Evolutionary conservation across 2,888 invertebrate genomes (phyloP).

Genomic region (Polydrusus pterygomalis): DNA sequence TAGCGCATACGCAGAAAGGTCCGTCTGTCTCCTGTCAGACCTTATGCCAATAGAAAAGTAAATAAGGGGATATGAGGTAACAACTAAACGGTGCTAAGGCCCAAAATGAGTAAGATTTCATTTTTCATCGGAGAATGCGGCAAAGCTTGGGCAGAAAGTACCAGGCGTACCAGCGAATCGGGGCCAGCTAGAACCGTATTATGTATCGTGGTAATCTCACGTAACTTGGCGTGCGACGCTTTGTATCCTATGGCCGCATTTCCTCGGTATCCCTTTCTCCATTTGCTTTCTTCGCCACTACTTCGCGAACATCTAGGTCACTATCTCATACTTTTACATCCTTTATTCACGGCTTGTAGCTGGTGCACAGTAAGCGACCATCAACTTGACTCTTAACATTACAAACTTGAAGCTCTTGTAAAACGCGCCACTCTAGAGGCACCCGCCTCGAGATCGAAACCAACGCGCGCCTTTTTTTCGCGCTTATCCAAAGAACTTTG

Average conservation of each 20-base stretch:
- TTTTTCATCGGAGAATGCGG: slow-evolving; percentile 70
- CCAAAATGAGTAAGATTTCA: slow-evolving; percentile 63
- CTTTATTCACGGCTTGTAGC: slow-evolving; percentile 60
- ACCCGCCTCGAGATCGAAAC: slow-evolving; percentile 16
- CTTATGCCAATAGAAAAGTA: slow-evolving; percentile 10
- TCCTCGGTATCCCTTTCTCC: slow-evolving; percentile 72
- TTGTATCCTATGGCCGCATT: slow-evolving; percentile 70
- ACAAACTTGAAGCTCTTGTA: slow-evolving; percentile 48
- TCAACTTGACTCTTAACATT: slow-evolving; percentile 55
- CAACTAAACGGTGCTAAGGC: slow-evolving; percentile 26
- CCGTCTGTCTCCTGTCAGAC: no score
- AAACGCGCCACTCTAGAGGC: slow-evolving; percentile 20
- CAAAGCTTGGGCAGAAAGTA: slow-evolving; percentile 52
- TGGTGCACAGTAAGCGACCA: slow-evolving; percentile 54
- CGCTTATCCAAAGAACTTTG: slow-evolving; percentile 34
- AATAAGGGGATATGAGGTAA: slow-evolving; percentile 24
- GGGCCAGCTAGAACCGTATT: slow-evolving; percentile 66
- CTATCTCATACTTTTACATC: slow-evolving; percentile 73
- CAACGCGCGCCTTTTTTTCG: no score
- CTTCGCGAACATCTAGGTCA: slow-evolving; percentile 72
- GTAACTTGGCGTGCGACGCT: slow-evolving; percentile 71
- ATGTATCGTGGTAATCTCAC: slow-evolving; percentile 71
- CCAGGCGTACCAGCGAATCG: slow-evolving; percentile 49
- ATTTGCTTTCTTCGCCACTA: slow-evolving; percentile 71
- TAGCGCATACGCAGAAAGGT: no score